Evolutionary conservation across 2,113 vertebrate genomes (phyloP).

Genomic region (Loxodonta africana): DNA sequence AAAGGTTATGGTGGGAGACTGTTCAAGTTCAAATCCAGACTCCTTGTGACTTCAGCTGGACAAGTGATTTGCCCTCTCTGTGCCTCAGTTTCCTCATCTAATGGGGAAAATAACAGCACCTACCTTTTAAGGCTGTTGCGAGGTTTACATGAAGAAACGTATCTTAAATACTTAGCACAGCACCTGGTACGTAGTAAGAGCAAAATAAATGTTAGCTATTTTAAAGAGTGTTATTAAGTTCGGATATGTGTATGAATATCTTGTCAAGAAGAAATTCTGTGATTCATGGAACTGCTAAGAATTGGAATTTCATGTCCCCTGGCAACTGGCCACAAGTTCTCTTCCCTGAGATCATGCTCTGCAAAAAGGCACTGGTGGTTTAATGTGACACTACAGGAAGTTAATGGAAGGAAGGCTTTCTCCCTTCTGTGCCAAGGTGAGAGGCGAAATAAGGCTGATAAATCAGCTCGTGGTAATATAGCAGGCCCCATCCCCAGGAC

Average conservation of each 20-base stretch:
- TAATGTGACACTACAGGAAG: conserved; percentile 15
- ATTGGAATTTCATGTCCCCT: not conserved
- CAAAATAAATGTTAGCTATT: not conserved
- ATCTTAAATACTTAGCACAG: not conserved
- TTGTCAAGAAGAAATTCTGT: not conserved
- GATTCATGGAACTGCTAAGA: not conserved
- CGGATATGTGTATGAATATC: not conserved
- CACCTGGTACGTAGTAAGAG: not conserved
- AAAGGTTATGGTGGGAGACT: not conserved
- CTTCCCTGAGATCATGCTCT: not conserved
- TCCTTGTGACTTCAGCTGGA: not conserved
- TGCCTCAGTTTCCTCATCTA: not conserved
- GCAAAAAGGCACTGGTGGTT: not conserved
- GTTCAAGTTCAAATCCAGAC: not conserved
- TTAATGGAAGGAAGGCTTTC: not conserved
- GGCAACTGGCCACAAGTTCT: not conserved
- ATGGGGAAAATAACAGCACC: not conserved
- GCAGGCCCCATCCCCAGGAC: rapidly evolving
- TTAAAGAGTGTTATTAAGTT: not conserved
- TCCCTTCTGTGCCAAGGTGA: not conserved
- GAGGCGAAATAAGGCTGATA: not conserved
- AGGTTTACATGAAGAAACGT: conserved; percentile 6
- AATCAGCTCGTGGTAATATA: rapidly evolving
- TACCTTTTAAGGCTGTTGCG: not conserved
- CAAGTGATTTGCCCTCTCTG: not conserved